Evolutionary conservation across 2,888 invertebrate genomes (phyloP), one percentile per base, ranked within the genome.

Genomic region (Protula sp.): DNA sequence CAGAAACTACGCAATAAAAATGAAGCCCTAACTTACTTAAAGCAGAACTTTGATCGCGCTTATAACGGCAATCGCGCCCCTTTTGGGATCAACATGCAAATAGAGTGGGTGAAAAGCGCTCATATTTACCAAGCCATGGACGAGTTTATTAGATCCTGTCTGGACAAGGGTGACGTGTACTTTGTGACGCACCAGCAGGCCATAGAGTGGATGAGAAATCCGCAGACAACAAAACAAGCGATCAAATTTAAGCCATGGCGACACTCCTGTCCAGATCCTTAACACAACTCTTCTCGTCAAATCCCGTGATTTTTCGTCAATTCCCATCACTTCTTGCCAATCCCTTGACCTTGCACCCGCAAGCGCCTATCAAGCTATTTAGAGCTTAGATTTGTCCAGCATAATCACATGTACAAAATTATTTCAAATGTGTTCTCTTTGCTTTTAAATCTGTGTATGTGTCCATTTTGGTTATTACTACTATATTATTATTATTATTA

Each of bases 31-130:
- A 45, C 65, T 3, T 87, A 87, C 78, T 85, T 89, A 69, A 75
- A 85, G 55, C 85, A 87, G 63, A 93, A 92, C 80, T 93, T 94
- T 77, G 88, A 85, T 52, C 82, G 85, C 1, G 87, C 87, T 67
- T 89, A 89, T 74, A 67, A 82, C 1, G 83, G 84, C 3, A 88
- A 85, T 74, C 70, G 72, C 62, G 91, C 92, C 0, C 93, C 93
- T 0, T 87, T 87, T 67, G 92, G 92, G 1, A 82, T 93, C 30
- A 90, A 91, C 75, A 86, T 94, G 64, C 91, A 90, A 77, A 87
- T 92, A 0, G 87, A 87, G 0, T 93, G 92, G 92, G 87, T 93
- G 30, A 3, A 57, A 28, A 61, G 22, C 4, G 26, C 4, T 3
- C 28, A 27, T n/a, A 4, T 28, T 27, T 22, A 51, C n/a, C 30